These are phyloP conservation scores for Malurus alboscapulatus DNA, from an alignment of 2,113 vertebrate genomes.

Conservation along the genomic window DNA sequence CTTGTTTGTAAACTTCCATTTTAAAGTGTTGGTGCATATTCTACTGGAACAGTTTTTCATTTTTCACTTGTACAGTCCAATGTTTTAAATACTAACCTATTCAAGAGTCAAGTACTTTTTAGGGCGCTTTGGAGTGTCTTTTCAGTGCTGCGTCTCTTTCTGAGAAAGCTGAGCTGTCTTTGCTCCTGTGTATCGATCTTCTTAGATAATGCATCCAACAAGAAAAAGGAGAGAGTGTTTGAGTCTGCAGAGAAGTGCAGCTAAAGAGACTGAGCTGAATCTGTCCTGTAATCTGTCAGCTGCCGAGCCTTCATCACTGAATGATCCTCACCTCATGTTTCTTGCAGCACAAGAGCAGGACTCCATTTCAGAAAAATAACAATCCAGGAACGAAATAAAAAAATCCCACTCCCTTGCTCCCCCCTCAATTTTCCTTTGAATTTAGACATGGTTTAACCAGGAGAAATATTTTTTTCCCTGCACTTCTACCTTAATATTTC, in stretches of 20 bases:
- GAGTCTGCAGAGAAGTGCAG: background rate
- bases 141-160: background rate
- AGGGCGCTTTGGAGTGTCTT: background rate
- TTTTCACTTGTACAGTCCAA: background rate
- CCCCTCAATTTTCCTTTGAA: conserved; percentile 2
- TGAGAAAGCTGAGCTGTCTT: background rate
- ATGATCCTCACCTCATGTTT: conserved; percentile 31
- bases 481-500: conserved; percentile 47
- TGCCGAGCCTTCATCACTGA: conserved; percentile 1
- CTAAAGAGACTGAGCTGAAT: background rate
- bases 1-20: conserved; percentile 49
- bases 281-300: background rate
- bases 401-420: background rate
- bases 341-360: conserved; percentile 1
- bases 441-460: background rate
- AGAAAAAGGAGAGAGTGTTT: background rate
- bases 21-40: background rate
- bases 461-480: background rate
- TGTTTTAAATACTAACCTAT: conserved; percentile 6
- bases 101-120: background rate
- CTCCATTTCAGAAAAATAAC: background rate
- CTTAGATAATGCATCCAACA: background rate
- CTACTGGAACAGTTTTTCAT: conserved; percentile 8
- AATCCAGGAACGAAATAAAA: background rate
- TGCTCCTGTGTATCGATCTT: background rate